Evolutionary conservation across 2,113 vertebrate genomes (phyloP).

Genomic region (Platycercus adscitus): DNA sequence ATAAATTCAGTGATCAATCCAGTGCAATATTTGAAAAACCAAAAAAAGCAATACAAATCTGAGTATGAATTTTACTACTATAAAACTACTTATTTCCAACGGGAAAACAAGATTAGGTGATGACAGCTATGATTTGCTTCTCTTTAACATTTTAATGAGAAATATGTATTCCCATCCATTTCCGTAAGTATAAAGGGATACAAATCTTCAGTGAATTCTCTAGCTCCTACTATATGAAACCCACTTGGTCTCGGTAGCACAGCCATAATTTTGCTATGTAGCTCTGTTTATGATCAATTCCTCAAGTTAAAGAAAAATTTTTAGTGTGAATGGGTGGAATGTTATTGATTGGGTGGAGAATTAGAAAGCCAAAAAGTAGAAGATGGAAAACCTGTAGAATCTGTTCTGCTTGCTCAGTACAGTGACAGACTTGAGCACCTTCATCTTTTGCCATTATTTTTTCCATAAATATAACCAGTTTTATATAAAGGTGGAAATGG

Average conservation of each 20-base stretch:
- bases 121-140: background rate
- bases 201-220: background rate
- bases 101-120: background rate
- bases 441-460: background rate
- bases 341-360: background rate
- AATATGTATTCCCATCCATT: background rate
- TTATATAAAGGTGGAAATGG: background rate
- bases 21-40: background rate
- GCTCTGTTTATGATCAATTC: background rate
- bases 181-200: background rate
- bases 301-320: background rate
- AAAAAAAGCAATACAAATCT: background rate
- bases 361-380: background rate
- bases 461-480: background rate
- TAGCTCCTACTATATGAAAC: background rate
- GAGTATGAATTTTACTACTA: background rate
- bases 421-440: background rate
- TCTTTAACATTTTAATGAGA: background rate
- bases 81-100: background rate
- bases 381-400: background rate
- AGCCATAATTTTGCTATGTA: background rate
- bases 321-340: background rate
- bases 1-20: background rate
- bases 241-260: background rate
- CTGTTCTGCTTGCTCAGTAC: background rate